These are phyloP conservation scores for Muntiacus muntjak DNA, from an alignment of 2,113 vertebrate species.

Conservation along the genomic window DNA sequence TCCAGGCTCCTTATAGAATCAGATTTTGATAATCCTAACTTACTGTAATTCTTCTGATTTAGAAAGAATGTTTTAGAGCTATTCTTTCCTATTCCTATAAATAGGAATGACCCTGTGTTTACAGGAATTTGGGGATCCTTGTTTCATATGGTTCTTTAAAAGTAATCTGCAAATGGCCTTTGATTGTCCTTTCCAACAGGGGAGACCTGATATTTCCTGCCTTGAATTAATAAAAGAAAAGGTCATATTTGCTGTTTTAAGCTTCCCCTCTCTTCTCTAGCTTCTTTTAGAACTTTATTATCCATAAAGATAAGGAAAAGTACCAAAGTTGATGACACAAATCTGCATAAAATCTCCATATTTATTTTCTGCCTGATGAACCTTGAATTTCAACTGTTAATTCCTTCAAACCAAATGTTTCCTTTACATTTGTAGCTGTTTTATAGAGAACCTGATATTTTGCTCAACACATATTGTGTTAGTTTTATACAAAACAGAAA, in stretches of 20 bases:
- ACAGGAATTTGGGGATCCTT: background rate
- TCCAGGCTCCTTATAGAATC: background rate
- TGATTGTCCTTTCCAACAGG: background rate
- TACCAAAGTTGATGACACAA: background rate
- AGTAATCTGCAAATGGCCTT: background rate
- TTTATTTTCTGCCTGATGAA: background rate
- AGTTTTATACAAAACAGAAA: background rate
- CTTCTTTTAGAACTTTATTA: background rate
- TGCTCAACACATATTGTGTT: background rate
- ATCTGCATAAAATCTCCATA: background rate
- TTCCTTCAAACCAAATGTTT: background rate
- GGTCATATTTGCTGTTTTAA: background rate
- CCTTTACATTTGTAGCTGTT: background rate
- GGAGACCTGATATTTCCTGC: background rate
- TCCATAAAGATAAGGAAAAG: background rate
- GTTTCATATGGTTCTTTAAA: background rate
- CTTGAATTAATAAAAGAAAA: constrained; percentile 25
- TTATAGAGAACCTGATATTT: background rate
- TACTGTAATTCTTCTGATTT: background rate
- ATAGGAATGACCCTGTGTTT: background rate
- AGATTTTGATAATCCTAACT: background rate
- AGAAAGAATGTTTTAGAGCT: background rate
- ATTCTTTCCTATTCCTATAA: background rate
- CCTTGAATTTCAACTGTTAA: background rate
- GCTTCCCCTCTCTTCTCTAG: background rate